A percentile compares a stretch with the other conserved stretches of the same genome.
phyloP scores from a whole-genome alignment of 2,888 invertebrate genomes.

The Dicycla oo region DNA sequence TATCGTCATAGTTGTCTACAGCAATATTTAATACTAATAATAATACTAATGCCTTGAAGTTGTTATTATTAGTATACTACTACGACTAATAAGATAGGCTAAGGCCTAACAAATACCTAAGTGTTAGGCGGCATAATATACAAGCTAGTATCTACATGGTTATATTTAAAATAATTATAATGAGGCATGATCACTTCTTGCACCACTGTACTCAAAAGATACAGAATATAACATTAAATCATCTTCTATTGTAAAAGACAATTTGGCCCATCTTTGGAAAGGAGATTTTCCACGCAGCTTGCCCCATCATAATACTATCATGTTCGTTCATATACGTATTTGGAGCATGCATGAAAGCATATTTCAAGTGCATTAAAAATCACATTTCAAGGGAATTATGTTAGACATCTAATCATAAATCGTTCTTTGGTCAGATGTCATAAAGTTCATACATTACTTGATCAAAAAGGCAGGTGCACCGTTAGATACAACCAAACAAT shows the following conservation, averaged over 20 bases:
- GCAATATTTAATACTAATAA: constrained; percentile 5
- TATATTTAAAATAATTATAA: neutral
- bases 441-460: neutral
- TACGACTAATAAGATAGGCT: neutral
- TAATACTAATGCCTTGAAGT: neutral
- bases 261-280: neutral
- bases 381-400: neutral
- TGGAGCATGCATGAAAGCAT: neutral
- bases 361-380: neutral
- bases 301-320: too few species aligned
- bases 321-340: too few species aligned
- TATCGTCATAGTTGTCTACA: constrained; percentile 14
- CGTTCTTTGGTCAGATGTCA: neutral
- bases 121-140: too few species aligned
- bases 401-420: neutral
- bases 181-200: neutral
- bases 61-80: neutral
- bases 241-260: neutral
- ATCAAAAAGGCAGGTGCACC: constrained; percentile 67
- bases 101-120: too few species aligned
- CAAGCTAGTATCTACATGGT: too few species aligned
- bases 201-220: neutral
- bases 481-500: constrained; percentile 66
- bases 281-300: neutral
- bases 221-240: neutral